Evolutionary conservation across 92 coral and sea anemone species (phyloP).

Genomic region (Palythoa heliodiscus): DNA sequence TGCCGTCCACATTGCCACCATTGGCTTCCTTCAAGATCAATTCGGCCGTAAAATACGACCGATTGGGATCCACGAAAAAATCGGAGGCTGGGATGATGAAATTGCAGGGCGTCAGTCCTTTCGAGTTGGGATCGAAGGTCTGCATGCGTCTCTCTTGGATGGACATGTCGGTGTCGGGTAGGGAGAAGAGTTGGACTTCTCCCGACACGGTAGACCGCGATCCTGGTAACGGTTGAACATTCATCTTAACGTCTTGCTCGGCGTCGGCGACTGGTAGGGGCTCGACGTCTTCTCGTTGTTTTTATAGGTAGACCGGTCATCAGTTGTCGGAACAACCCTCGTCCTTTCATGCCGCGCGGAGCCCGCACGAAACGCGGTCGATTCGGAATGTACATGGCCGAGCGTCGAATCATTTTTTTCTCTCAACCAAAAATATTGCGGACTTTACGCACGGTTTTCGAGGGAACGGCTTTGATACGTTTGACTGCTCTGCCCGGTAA

Average conservation of each 20-base stretch:
- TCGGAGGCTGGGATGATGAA: slow-evolving; percentile 29
- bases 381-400: slow-evolving; percentile 9
- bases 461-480: neutral
- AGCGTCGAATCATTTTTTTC: neutral
- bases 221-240: slow-evolving; percentile 13
- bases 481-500: neutral
- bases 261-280: slow-evolving; percentile 11
- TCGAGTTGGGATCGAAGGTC: slow-evolving; percentile 23
- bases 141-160: slow-evolving; percentile 26
- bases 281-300: slow-evolving; percentile 11
- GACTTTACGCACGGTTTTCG: too few relatives aligned
- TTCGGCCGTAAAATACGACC: slow-evolving; percentile 33
- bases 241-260: slow-evolving; percentile 14
- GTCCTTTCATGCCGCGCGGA: slow-evolving; percentile 30
- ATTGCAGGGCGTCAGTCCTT: slow-evolving; percentile 11
- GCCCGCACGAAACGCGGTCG: slow-evolving; percentile 31
- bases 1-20: slow-evolving; percentile 11
- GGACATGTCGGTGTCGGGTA: slow-evolving; percentile 29
- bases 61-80: slow-evolving; percentile 23
- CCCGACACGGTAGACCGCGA: slow-evolving; percentile 31
- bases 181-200: slow-evolving; percentile 26
- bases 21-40: slow-evolving; percentile 10
- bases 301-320: neutral
- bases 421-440: slow-evolving; percentile 14
- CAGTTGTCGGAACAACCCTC: neutral